Conservation (phyloP, 2,113 vertebrate genomes). For the Benitochromis conjunctus region DNA sequence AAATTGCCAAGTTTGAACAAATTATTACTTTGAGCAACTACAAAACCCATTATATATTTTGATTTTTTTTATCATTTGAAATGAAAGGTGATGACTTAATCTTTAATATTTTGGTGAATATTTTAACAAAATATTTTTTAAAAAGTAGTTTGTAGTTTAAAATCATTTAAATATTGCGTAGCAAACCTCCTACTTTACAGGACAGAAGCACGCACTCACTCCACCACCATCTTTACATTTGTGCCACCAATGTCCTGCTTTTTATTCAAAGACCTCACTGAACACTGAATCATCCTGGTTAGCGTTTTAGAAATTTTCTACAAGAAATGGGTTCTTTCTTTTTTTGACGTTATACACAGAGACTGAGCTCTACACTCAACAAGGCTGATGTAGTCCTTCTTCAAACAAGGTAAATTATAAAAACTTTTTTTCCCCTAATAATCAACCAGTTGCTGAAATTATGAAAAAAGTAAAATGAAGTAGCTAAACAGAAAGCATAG, state of each 20-base stretch:
- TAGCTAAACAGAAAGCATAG: not conserved
- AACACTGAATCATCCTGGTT: too few relatives aligned
- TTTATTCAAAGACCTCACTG: not conserved
- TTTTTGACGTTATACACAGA: too few relatives aligned
- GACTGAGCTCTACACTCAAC: not conserved
- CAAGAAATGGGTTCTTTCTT: too few relatives aligned
- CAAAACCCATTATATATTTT: not conserved
- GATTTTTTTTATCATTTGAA: not conserved
- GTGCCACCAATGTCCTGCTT: not conserved
- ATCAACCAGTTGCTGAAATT: not conserved
- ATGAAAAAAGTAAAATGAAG: not conserved
- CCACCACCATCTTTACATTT: not conserved
- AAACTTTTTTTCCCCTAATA: fast-evolving
- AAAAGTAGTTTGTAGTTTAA: not conserved
- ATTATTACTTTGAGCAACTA: too few relatives aligned
- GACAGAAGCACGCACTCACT: not conserved
- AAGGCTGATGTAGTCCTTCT: not conserved
- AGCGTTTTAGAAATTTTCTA: not conserved
- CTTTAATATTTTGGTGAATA: not conserved
- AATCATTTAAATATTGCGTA: not conserved
- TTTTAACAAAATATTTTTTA: not conserved
- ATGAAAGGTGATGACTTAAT: not conserved
- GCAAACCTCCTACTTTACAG: not conserved
- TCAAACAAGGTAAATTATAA: not conserved
- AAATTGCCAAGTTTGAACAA: not conserved